These are phyloP conservation scores for Alethe diademata DNA, from an alignment of 2,113 vertebrate genomes.

Conservation along the genomic window DNA sequence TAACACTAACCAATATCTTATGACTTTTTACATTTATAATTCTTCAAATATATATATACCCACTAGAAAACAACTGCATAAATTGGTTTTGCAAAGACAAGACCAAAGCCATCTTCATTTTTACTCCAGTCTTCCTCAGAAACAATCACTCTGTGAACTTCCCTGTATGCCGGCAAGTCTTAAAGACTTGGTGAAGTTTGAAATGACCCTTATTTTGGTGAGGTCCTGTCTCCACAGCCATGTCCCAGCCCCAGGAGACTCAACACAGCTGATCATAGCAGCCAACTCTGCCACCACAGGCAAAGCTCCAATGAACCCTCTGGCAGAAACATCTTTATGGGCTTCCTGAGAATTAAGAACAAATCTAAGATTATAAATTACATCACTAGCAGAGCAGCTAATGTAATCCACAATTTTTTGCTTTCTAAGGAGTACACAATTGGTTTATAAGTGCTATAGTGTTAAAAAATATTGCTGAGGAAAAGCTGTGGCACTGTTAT, in stretches of 20 bases:
- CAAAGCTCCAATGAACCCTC: not conserved
- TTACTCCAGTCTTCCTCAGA: not conserved
- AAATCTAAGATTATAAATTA: not conserved
- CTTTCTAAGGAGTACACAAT: not conserved
- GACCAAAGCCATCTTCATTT: not conserved
- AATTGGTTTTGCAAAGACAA: not conserved
- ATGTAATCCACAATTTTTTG: not conserved
- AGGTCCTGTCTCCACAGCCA: fast-evolving
- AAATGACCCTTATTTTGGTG: not conserved
- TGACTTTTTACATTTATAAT: not conserved
- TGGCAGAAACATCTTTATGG: not conserved
- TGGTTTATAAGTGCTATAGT: not conserved
- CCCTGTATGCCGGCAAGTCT: fast-evolving
- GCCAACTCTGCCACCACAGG: not conserved
- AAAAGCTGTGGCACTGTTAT: not conserved
- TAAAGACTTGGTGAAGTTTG: not conserved
- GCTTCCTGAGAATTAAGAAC: not conserved
- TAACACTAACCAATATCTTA: not conserved
- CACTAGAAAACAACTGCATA: not conserved
- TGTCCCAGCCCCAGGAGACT: not conserved
- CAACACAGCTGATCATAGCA: fast-evolving
- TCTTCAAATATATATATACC: not conserved
- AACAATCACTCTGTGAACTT: not conserved
- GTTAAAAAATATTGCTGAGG: not conserved
- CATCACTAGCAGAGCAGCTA: not conserved